Evolutionary conservation across 30 jellyfish, hydroid and myxozoan species (phyloP).

Genomic region (Aurelia sp.): DNA sequence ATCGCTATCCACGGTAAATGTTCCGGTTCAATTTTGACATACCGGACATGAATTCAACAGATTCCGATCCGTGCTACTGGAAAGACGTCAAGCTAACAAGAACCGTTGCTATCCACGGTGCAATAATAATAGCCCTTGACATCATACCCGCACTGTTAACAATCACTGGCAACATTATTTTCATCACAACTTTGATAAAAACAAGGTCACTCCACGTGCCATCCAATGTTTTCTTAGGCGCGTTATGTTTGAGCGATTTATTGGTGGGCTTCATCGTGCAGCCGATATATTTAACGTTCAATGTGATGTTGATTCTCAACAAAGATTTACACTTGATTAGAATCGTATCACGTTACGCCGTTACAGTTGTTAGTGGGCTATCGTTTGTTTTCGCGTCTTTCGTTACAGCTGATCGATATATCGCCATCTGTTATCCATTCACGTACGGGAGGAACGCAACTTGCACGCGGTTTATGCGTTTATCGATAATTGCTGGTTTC

Average conservation of each 20-base stretch:
- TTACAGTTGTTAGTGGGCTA: constrained; percentile 23
- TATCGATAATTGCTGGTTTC: constrained; percentile 1
- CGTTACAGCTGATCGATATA: constrained; percentile 46
- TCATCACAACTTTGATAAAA: constrained; percentile 26
- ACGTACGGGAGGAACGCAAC: neutral
- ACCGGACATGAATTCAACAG: neutral
- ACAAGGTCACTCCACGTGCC: constrained; percentile 57
- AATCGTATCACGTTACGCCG: neutral
- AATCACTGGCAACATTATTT: constrained; percentile 20
- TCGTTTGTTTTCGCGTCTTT: constrained; percentile 50
- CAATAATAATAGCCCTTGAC: constrained; percentile 8
- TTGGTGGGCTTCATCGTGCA: constrained; percentile 25
- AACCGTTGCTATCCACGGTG: neutral
- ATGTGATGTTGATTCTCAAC: neutral
- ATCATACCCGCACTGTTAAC: constrained; percentile 29
- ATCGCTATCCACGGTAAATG: neutral
- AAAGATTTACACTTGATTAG: neutral
- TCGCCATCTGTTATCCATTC: constrained; percentile 61
- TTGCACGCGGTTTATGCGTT: constrained; percentile 24
- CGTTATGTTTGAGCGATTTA: constrained; percentile 40
- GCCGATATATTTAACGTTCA: constrained; percentile 31
- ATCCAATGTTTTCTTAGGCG: constrained; percentile 50
- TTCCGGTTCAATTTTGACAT: neutral
- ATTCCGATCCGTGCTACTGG: constrained; percentile 17
- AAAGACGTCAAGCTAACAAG: constrained; percentile 7